Evolutionary conservation across 2,113 vertebrate genomes (phyloP).

Genomic region (Menura novaehollandiae): DNA sequence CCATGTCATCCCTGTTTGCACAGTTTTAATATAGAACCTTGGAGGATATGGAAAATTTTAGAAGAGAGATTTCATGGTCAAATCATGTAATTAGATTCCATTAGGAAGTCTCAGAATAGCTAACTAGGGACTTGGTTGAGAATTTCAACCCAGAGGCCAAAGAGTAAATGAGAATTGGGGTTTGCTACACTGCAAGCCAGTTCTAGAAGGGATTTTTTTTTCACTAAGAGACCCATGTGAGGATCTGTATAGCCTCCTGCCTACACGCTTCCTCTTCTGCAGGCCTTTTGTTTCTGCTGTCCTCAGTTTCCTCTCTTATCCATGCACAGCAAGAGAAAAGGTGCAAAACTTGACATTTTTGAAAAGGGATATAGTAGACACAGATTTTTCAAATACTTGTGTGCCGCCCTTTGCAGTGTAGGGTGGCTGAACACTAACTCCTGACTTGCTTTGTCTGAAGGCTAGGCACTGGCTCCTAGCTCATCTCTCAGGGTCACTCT

Average conservation of each 20-base stretch:
- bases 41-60: background rate
- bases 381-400: background rate
- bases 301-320: background rate
- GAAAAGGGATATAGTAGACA: background rate
- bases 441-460: background rate
- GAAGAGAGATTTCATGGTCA: background rate
- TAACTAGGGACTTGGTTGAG: background rate
- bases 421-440: background rate
- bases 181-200: background rate
- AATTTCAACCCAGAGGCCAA: background rate
- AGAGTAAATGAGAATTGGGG: background rate
- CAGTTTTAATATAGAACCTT: background rate
- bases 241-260: background rate
- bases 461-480: background rate
- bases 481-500: background rate
- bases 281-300: background rate
- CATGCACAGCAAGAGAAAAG: background rate
- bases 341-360: background rate
- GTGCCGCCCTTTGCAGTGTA: background rate
- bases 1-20: background rate
- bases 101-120: background rate
- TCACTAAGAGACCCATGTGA: background rate
- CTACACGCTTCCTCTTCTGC: background rate
- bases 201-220: background rate
- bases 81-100: background rate